Percentiles rank a stretch among this genome's conserved stretches.
These are phyloP conservation scores for Schlechtendalia chinensis DNA, from an alignment of 1,140 invertebrate species.

Conservation along the genomic window DNA sequence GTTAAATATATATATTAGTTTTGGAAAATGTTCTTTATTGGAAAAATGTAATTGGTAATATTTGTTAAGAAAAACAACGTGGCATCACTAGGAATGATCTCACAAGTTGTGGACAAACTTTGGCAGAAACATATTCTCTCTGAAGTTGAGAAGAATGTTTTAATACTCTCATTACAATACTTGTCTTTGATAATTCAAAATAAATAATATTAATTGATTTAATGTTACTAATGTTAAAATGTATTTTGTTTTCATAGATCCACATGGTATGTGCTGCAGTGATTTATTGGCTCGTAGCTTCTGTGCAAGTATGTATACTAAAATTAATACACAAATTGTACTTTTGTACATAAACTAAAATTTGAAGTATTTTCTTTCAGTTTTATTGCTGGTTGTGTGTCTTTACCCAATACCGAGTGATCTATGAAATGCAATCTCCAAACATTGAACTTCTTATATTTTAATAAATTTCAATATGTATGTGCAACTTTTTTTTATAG, in stretches of 20 bases:
- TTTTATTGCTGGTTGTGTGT: constrained; percentile 84
- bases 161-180: neutral
- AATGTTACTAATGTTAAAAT: neutral
- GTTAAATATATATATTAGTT: too few species aligned
- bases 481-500: neutral
- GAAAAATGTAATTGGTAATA: too few species aligned
- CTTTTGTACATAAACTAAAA: neutral
- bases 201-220: neutral
- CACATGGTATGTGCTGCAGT: constrained; percentile 46
- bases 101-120: too few species aligned
- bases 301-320: constrained; percentile 32
- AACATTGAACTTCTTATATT: constrained; percentile 79
- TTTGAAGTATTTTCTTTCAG: constrained; percentile 60
- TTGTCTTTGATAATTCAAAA: neutral
- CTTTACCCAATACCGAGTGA: constrained; percentile 77
- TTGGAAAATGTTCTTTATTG: too few species aligned
- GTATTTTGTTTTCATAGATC: constrained; percentile 36
- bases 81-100: too few species aligned
- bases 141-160: too few species aligned
- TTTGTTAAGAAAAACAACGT: too few species aligned
- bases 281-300: constrained; percentile 47
- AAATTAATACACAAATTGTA: constrained; percentile 12
- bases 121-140: too few species aligned
- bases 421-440: constrained; percentile 76
- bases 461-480: constrained; percentile 55